Conservation (phyloP, 2,113 vertebrate genomes). For the Ammodytes marinus region DNA sequence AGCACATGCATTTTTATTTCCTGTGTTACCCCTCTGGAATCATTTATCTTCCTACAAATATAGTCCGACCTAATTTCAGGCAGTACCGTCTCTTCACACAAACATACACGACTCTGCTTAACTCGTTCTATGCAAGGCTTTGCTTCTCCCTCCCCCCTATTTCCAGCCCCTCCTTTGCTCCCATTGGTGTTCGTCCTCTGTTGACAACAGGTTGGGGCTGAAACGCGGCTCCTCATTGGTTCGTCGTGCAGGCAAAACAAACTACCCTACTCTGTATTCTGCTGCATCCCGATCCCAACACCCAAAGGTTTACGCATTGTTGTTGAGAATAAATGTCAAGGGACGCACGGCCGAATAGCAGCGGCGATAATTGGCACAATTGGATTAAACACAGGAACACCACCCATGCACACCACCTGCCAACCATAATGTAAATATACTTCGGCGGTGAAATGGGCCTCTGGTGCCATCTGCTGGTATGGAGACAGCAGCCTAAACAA, state of each 20-base stretch:
- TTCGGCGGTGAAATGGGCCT: background rate
- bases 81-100: fast-evolving
- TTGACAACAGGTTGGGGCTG: constrained; percentile 42
- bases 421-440: background rate
- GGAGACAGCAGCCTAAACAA: background rate
- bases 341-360: background rate
- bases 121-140: too few relatives aligned
- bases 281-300: background rate
- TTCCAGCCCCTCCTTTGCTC: background rate
- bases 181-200: constrained; percentile 47
- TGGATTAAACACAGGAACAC: background rate
- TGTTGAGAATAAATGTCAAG: background rate
- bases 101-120: constrained; percentile 5
- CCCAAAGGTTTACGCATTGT: fast-evolving
- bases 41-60: too few relatives aligned
- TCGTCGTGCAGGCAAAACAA: constrained; percentile 1
- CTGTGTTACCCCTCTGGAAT: too few relatives aligned
- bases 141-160: background rate
- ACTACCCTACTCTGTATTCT: fast-evolving
- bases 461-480: constrained; percentile 43
- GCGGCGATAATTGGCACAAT: too few relatives aligned
- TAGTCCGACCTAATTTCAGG: background rate
- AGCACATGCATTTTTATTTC: background rate
- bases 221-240: constrained; percentile 51
- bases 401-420: too few relatives aligned